Evolutionary conservation across 2,888 invertebrate species (phyloP).

Genomic region (Calameuta pallipes): DNA sequence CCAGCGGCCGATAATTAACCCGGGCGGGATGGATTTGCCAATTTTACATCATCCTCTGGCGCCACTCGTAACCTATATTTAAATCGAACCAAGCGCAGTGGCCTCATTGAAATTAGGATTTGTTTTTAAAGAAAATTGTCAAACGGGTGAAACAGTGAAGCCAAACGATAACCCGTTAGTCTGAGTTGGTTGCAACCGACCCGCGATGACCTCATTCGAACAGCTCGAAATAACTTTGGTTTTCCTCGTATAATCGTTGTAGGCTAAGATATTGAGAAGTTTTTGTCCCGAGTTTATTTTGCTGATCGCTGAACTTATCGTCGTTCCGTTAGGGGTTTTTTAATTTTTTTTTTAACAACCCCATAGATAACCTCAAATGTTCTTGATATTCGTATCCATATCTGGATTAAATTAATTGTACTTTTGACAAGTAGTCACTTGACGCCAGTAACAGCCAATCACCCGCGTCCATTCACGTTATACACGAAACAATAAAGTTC

Average conservation of each 20-base stretch:
- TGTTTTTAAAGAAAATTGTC: neutral
- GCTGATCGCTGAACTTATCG: neutral
- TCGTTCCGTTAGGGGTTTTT: neutral
- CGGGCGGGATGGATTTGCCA: neutral
- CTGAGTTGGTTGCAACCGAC: constrained; percentile 42
- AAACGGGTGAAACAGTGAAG: neutral
- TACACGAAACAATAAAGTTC: constrained; percentile 12
- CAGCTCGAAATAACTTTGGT: constrained; percentile 53
- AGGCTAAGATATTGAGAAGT: neutral
- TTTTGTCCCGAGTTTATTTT: neutral
- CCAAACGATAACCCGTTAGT: neutral
- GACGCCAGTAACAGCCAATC: neutral
- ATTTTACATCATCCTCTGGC: neutral
- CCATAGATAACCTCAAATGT: neutral
- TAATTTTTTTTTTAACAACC: neutral
- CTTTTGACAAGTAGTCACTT: neutral
- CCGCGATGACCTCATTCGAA: constrained; percentile 57
- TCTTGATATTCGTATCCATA: neutral
- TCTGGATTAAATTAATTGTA: neutral
- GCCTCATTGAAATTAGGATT: neutral
- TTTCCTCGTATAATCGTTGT: constrained; percentile 27
- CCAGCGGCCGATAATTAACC: neutral
- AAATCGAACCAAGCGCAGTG: neutral
- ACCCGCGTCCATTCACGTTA: neutral
- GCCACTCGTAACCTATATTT: neutral